Evolutionary conservation across 1,140 invertebrate genomes (phyloP).

Genomic region (Drosophila pandora): DNA sequence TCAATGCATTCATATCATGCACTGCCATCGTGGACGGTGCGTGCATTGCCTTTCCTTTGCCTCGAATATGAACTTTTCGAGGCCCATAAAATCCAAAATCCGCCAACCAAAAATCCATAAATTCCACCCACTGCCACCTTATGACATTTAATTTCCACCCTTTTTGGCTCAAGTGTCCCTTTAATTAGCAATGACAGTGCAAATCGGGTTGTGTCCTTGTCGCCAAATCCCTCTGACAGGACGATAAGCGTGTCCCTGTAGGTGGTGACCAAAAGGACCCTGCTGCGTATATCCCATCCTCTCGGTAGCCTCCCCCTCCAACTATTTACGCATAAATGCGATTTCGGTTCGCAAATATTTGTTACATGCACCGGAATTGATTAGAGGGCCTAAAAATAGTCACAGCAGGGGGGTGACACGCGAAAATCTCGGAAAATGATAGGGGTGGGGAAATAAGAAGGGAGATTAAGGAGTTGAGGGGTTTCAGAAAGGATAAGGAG

Average conservation of each 20-base stretch:
- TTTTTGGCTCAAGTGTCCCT: not conserved
- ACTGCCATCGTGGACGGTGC: conserved; percentile 54
- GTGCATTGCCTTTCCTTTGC: conserved; percentile 43
- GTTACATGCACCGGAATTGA: conserved; percentile 53
- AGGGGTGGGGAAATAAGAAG: not conserved
- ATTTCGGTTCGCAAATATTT: conserved; percentile 57
- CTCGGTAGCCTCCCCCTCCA: not conserved
- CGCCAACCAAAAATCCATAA: conserved; percentile 30
- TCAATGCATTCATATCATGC: conserved; percentile 61
- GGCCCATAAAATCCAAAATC: conserved; percentile 28
- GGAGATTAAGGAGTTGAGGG: not conserved
- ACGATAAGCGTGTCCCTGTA: conserved; percentile 43
- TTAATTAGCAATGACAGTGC: conserved; percentile 42
- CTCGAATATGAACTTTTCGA: conserved; percentile 30
- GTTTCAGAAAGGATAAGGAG: not conserved
- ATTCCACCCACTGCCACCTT: conserved; percentile 17
- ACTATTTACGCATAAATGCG: conserved; percentile 6
- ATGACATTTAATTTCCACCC: not conserved
- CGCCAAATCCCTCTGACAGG: conserved; percentile 51
- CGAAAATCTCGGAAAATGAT: conserved; percentile 16
- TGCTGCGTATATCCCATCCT: not conserved
- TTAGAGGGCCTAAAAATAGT: conserved; percentile 51
- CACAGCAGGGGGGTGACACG: conserved; percentile 41
- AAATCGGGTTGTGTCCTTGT: conserved; percentile 37
- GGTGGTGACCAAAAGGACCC: conserved; percentile 11